Conservation (phyloP, 2,113 vertebrate species). For the Phoenicopterus ruber region DNA sequence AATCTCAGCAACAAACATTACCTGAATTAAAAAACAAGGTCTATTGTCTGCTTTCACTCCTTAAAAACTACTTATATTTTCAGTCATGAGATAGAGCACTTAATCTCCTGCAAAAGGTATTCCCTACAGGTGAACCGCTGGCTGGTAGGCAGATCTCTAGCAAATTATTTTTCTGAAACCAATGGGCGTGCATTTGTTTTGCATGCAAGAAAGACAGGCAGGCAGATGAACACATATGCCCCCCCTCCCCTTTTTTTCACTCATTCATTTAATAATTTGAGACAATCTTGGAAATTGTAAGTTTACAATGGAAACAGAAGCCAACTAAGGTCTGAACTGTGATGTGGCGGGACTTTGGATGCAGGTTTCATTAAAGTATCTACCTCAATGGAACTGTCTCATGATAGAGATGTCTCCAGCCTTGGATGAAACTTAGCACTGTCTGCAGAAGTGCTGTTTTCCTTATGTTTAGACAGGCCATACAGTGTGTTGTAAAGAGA, state of each 20-base stretch:
- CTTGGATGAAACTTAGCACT: not conserved
- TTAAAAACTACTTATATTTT: not conserved
- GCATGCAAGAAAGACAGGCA: not conserved
- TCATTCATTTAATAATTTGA: not conserved
- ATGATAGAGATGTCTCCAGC: not conserved
- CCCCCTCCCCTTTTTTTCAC: not conserved
- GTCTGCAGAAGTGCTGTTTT: not conserved
- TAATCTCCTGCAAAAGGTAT: not conserved
- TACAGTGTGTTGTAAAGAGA: not conserved
- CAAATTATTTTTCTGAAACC: not conserved
- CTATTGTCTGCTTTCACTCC: not conserved
- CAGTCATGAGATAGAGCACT: not conserved
- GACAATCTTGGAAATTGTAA: not conserved
- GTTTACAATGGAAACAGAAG: not conserved
- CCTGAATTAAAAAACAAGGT: not conserved
- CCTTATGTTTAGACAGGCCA: not conserved
- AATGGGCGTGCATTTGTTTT: not conserved
- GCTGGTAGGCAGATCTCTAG: not conserved
- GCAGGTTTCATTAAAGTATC: not conserved
- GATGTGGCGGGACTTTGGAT: not conserved
- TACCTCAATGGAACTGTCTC: not conserved
- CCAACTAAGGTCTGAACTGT: not conserved
- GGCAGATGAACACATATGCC: not conserved
- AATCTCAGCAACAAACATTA: not conserved
- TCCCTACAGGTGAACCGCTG: not conserved